Evolutionary conservation across 1,140 invertebrate species (phyloP).

Genomic region (Dendroctonus valens): DNA sequence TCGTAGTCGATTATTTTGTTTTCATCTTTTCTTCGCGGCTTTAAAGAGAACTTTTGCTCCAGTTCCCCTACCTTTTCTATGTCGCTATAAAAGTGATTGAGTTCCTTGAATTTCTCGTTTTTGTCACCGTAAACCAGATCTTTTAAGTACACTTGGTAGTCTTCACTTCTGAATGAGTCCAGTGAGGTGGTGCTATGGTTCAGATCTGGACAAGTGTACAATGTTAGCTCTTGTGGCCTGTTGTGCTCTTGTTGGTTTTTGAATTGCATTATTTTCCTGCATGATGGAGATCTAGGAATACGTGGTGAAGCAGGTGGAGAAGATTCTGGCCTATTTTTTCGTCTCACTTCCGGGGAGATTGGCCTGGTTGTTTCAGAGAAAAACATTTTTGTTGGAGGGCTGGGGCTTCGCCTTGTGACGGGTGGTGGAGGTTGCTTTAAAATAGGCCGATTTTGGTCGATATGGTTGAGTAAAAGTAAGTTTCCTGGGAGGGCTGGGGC

Average conservation of each 20-base stretch:
- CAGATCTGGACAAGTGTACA: constrained; percentile 44
- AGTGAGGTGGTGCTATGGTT: constrained; percentile 39
- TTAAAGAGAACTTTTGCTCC: constrained; percentile 70
- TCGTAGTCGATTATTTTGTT: constrained; percentile 84
- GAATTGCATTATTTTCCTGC: constrained; percentile 58
- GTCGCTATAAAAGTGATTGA: constrained; percentile 82
- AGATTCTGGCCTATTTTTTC: constrained; percentile 24
- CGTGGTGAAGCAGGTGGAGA: constrained; percentile 49
- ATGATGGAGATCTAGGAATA: constrained; percentile 63
- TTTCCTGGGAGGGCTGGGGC: constrained; percentile 49
- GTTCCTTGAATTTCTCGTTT: constrained; percentile 79
- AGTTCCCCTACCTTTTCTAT: constrained; percentile 82
- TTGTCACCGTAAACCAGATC: constrained; percentile 71
- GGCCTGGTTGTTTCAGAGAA: constrained; percentile 50
- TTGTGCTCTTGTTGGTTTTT: constrained; percentile 34
- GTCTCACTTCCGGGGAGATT: constrained; percentile 39
- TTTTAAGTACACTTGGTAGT: constrained; percentile 69
- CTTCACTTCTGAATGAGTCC: constrained; percentile 46
- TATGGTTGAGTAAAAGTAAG: constrained; percentile 39
- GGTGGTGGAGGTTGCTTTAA: constrained; percentile 42
- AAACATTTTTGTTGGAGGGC: constrained; percentile 44
- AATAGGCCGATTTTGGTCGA: constrained; percentile 40
- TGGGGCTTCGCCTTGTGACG: constrained; percentile 16
- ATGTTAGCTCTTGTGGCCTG: constrained; percentile 17
- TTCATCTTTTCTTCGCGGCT: constrained; percentile 67